Conservation (phyloP, 2,888 invertebrate species). For the Drosophila pegasa region DNA sequence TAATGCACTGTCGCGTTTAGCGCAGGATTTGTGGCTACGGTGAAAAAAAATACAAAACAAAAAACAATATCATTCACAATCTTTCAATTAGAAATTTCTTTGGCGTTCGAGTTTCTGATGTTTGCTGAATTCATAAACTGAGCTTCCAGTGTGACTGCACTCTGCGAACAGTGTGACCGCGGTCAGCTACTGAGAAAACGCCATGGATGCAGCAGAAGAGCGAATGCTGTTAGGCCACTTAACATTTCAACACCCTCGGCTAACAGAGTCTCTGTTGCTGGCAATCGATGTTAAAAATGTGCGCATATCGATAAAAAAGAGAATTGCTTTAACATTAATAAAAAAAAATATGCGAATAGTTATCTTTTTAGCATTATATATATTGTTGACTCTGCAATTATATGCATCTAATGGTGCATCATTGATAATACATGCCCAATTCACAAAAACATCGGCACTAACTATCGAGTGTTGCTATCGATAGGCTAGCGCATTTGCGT, state of each 20-base stretch:
- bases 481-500: too few relatives aligned
- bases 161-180: constrained; percentile 35
- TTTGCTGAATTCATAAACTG: constrained; percentile 62
- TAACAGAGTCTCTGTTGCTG: constrained; percentile 1
- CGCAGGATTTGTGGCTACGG: constrained; percentile 15
- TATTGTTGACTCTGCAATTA: background rate
- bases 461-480: too few relatives aligned
- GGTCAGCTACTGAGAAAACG: background rate
- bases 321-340: too few relatives aligned
- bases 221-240: background rate
- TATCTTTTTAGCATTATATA: too few relatives aligned
- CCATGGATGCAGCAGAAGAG: background rate
- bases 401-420: background rate
- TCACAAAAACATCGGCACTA: too few relatives aligned
- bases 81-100: constrained; percentile 33
- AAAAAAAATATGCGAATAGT: too few relatives aligned
- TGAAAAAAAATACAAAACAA: constrained; percentile 51
- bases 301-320: background rate
- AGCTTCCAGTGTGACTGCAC: constrained; percentile 56
- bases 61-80: constrained; percentile 46
- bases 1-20: constrained; percentile 23
- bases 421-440: too few relatives aligned
- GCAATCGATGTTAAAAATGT: background rate
- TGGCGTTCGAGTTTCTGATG: constrained; percentile 43
- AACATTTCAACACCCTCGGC: constrained; percentile 1